phyloP scores from a whole-genome alignment of 1,140 invertebrate genomes.

The Panulirus ornatus region DNA sequence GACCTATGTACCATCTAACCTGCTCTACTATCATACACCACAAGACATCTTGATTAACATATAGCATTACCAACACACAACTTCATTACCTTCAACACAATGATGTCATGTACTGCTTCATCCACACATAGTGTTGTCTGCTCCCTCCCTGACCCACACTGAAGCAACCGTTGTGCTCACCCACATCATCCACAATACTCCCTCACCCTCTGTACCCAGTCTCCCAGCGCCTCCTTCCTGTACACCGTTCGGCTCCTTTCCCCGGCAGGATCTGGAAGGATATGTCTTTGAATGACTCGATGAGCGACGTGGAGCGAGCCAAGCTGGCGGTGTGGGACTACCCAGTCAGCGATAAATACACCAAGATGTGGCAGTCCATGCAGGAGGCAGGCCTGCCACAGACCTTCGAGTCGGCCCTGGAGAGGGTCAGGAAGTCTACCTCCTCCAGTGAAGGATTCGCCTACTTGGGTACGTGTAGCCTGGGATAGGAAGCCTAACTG shows the following conservation, averaged over 20 bases:
- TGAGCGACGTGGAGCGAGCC: slow-evolving; percentile 91
- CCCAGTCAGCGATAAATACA: slow-evolving; percentile 98
- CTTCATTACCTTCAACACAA: too few species aligned
- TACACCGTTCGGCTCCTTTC: too few species aligned
- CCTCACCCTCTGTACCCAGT: background rate
- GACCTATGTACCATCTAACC: too few species aligned
- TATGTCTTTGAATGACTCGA: slow-evolving; percentile 95
- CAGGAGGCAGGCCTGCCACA: slow-evolving; percentile 90
- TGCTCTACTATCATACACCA: too few species aligned
- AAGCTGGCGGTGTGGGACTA: slow-evolving; percentile 99
- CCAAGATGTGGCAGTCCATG: slow-evolving; percentile 99
- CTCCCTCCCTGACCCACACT: too few species aligned
- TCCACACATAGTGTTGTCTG: too few species aligned
- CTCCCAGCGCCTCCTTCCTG: background rate
- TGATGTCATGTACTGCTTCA: too few species aligned
- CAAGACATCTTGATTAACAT: too few species aligned
- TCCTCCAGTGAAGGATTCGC: slow-evolving; percentile 92
- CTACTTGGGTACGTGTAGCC: slow-evolving; percentile 84
- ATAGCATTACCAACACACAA: too few species aligned
- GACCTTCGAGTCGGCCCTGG: slow-evolving; percentile 87
- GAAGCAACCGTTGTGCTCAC: too few species aligned
- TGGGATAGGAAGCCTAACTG: background rate
- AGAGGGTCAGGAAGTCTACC: slow-evolving; percentile 86
- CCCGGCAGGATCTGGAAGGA: slow-evolving; percentile 95
- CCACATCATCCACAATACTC: background rate